Evolutionary conservation across 1,140 invertebrate species (phyloP).

Genomic region (Aethina tumida): DNA sequence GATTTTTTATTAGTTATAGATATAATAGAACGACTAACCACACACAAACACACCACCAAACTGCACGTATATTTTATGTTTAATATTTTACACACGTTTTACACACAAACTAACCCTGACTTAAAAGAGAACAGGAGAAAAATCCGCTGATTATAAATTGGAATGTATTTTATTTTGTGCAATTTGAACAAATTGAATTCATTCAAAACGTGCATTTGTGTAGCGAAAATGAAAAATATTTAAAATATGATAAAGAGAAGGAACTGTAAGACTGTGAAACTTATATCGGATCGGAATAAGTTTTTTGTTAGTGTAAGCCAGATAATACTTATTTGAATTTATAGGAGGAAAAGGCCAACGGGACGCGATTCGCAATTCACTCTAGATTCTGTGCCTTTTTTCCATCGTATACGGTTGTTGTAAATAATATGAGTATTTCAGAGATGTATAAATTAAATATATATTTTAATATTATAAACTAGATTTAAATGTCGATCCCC

Average conservation of each 20-base stretch:
- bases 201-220: constrained; percentile 7
- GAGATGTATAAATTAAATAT: constrained; percentile 27
- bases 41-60: neutral
- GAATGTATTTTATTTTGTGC: constrained; percentile 6
- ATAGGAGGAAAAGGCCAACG: constrained; percentile 20
- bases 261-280: constrained; percentile 15
- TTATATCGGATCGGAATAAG: constrained; percentile 7
- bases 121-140: constrained; percentile 5
- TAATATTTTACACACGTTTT: constrained; percentile 6
- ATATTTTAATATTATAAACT: constrained; percentile 26
- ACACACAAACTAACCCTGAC: constrained; percentile 5
- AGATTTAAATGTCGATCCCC: constrained; percentile 7
- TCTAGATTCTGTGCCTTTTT: constrained; percentile 18
- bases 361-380: constrained; percentile 25
- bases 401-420: constrained; percentile 21
- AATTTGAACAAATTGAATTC: constrained; percentile 9
- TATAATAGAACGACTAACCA: neutral
- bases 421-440: constrained; percentile 23
- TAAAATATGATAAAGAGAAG: constrained; percentile 8
- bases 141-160: constrained; percentile 21
- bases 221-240: constrained; percentile 7
- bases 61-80: neutral
- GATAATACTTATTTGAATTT: constrained; percentile 2
- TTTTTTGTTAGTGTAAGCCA: constrained; percentile 1
- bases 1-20: neutral